Evolutionary conservation across 2,113 vertebrate genomes (phyloP).

Genomic region (Empidonax alnorum): DNA sequence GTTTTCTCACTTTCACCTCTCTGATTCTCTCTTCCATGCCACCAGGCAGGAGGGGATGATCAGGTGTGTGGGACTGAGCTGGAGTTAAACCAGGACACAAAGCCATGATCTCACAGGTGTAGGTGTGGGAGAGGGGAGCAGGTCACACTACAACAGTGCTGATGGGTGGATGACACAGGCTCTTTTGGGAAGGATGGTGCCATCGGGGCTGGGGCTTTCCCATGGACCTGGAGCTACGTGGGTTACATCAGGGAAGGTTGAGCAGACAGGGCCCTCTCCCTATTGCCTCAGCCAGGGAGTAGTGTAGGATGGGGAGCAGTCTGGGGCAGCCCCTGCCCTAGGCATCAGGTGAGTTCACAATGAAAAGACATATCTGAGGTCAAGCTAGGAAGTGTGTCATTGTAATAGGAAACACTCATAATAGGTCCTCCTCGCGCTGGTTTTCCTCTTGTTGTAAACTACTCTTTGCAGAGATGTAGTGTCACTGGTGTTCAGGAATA

Average conservation of each 20-base stretch:
- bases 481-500: neutral
- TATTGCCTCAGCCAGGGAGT: neutral
- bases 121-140: neutral
- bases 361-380: neutral
- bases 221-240: neutral
- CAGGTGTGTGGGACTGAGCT: neutral
- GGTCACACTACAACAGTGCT: neutral
- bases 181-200: neutral
- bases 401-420: neutral
- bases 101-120: accelerated
- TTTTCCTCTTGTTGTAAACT: neutral
- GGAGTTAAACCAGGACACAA: neutral
- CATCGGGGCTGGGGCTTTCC: accelerated
- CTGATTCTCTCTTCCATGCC: accelerated
- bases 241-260: accelerated
- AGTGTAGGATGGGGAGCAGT: no score
- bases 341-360: neutral
- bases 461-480: neutral
- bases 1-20: neutral
- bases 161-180: neutral
- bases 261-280: neutral
- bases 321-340: neutral
- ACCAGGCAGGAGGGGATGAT: neutral
- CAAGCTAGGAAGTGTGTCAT: neutral
- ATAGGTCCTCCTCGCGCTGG: neutral